Percentiles rank a stretch among this genome's conserved stretches.
phyloP scores from a whole-genome alignment of 2,113 vertebrate genomes.

The Rostratula benghalensis region DNA sequence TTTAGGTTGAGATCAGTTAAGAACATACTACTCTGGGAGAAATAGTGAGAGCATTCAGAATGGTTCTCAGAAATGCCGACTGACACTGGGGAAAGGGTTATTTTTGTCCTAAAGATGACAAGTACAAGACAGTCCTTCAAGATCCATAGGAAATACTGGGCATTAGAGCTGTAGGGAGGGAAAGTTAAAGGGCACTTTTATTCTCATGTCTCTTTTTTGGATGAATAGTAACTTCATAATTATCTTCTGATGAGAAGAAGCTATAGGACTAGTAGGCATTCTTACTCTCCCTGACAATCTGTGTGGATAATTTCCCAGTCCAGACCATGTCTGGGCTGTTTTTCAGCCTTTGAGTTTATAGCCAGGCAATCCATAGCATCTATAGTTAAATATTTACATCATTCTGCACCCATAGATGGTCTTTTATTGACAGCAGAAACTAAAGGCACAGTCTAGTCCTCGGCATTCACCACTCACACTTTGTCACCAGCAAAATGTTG shows the following conservation, averaged over 20 bases:
- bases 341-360: neutral
- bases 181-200: neutral
- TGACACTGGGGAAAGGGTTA: neutral
- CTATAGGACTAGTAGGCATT: neutral
- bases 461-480: neutral
- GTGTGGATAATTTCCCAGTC: neutral
- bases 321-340: neutral
- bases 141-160: neutral
- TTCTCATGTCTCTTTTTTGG: neutral
- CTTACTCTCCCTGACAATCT: neutral
- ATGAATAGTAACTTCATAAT: neutral
- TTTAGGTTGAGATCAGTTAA: neutral
- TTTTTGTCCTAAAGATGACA: neutral
- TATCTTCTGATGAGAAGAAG: neutral
- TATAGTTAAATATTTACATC: neutral
- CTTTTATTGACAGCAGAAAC: neutral
- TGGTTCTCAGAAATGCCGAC: neutral
- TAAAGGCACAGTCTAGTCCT: neutral
- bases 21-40: neutral
- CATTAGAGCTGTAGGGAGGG: neutral
- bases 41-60: neutral
- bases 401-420: neutral
- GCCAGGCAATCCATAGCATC: neutral
- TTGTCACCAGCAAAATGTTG: neutral
- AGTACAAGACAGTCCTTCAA: neutral